Base-by-base conservation (phyloP, 1,140 invertebrate species). In the Pomacea maculata region DNA sequence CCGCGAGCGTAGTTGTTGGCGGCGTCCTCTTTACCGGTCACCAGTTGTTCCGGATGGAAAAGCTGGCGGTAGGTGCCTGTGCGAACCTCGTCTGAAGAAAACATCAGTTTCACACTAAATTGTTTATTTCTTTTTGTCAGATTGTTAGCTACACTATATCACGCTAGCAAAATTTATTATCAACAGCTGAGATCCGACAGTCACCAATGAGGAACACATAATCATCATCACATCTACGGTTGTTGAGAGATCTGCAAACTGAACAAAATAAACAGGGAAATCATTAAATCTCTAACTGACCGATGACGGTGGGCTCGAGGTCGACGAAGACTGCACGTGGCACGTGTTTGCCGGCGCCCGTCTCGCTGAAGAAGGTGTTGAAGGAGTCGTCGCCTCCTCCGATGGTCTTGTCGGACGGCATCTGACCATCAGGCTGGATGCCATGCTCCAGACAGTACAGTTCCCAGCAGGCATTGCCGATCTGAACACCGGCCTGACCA, bases 321-420 rank as follows among this genome's bases (percentile, higher is more conserved):
- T 97, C 96, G 17, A 96, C 93, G 92, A 96, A 96, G 73, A 92
- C 94, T 19, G 95, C 95, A 82, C 95, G 91, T 2, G 95, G 96
- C n/a, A 96, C 95, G 85, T 95, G 94, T 86, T 94, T 95, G 1
- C 94, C 93, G 45, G 92, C 92, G n/a, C 95, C 95, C 45, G 96
- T 97, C 91, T 97, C 96, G 85, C 95, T 96, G 93, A 97, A 97
- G 91, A 97, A 97, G 19, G 96, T 96, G 88, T 96, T 96, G 91
- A 96, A 96, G 25, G 95, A 96, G 90, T 96, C 95, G 88, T 96
- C 95, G 63, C 94, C 94, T 52, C 94, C 94, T 10, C 91, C 89
- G 71, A 90, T 85, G 19, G 88, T 84, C 71, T 85, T 86, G 70
- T 90, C 89, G 45, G 83, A 82, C 52, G 88, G 88, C 85, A 91